Evolutionary conservation across 2,113 vertebrate species (phyloP).

Genomic region (Bombycilla garrulus): DNA sequence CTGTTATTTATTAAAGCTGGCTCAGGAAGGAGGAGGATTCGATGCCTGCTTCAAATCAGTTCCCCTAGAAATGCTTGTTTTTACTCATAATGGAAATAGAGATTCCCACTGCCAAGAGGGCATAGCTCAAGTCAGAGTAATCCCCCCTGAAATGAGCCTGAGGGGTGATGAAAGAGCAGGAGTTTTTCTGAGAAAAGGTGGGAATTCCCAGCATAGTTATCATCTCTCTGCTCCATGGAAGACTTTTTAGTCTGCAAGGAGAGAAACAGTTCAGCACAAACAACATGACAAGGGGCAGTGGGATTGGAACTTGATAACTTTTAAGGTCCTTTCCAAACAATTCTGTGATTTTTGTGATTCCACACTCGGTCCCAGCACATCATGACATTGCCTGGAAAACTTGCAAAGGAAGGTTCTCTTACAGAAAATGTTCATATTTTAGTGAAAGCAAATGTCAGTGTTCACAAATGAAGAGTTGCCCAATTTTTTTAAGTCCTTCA

Average conservation of each 20-base stretch:
- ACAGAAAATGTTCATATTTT: background rate
- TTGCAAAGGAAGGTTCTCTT: background rate
- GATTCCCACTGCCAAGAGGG: background rate
- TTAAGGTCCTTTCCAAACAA: background rate
- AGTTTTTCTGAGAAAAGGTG: background rate
- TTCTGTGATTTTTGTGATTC: background rate
- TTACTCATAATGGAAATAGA: conserved; percentile 20
- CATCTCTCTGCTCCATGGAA: background rate
- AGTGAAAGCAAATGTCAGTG: background rate
- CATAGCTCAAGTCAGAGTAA: background rate
- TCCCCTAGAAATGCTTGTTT: conserved; percentile 21
- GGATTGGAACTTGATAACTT: background rate
- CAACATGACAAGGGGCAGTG: background rate
- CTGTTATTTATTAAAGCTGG: conserved; percentile 21
- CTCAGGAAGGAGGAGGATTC: background rate
- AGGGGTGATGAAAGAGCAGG: background rate
- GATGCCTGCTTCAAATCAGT: conserved; percentile 30
- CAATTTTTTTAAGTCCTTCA: background rate
- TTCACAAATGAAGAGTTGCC: background rate
- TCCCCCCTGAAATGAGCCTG: background rate
- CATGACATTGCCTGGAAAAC: background rate
- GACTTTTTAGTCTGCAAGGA: background rate
- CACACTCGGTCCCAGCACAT: background rate
- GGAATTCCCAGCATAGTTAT: background rate
- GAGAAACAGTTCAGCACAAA: background rate